Evolutionary conservation across 2,113 vertebrate genomes (phyloP).

Genomic region (Galemys pyrenaicus): DNA sequence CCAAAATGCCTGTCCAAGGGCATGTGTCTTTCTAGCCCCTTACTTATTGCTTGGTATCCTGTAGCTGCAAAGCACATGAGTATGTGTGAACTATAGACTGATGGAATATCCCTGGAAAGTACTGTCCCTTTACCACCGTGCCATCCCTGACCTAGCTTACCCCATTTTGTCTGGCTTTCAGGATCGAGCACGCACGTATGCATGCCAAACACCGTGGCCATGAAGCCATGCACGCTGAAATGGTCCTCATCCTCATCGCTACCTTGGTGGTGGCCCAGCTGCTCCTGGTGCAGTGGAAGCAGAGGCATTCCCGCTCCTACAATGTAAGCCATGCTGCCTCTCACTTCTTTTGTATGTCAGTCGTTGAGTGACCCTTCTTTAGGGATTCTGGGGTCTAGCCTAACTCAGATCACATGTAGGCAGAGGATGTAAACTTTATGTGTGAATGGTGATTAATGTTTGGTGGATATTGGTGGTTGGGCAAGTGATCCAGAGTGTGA

Average conservation of each 20-base stretch:
- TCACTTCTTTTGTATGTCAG: neutral
- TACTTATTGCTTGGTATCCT: neutral
- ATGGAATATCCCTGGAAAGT: neutral
- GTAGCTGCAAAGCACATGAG: neutral
- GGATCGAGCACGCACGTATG: conserved; percentile 97
- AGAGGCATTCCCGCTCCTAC: conserved; percentile 97
- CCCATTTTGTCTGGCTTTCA: conserved; percentile 79
- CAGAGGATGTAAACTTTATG: conserved; percentile 30
- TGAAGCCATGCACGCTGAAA: conserved; percentile 99
- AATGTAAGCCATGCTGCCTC: conserved; percentile 89
- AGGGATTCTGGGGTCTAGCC: neutral
- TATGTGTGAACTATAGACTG: neutral
- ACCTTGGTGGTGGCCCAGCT: conserved; percentile 96
- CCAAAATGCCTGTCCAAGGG: neutral
- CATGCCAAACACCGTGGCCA: conserved; percentile 98
- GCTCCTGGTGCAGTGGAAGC: conserved; percentile 98
- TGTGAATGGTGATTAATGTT: conserved; percentile 16
- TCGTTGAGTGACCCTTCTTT: conserved; percentile 18
- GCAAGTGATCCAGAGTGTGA: conserved; percentile 1
- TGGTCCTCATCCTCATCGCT: conserved; percentile 99
- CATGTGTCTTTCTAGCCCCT: neutral
- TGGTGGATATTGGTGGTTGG: neutral
- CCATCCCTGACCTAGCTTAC: neutral
- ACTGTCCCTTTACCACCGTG: neutral
- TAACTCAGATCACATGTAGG: neutral